Evolutionary conservation across 2,888 invertebrate species (phyloP).

Genomic region (Oscheius myriophilus): DNA sequence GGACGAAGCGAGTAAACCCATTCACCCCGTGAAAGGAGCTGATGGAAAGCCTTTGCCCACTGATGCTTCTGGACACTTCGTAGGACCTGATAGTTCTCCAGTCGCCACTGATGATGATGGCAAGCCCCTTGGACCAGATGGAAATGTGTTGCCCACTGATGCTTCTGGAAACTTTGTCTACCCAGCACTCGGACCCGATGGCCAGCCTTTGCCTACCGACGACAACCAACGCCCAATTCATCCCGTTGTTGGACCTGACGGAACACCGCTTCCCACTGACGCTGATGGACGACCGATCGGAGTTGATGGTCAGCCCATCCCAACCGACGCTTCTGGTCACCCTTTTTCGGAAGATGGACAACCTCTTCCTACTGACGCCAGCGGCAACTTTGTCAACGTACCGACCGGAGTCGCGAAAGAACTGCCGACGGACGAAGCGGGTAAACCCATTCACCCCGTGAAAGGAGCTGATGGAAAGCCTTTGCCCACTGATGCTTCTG

Average conservation of each 20-base stretch:
- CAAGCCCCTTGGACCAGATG: conserved; percentile 40
- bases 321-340: conserved; percentile 37
- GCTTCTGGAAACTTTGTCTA: conserved; percentile 57
- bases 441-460: conserved; percentile 42
- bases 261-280: conserved; percentile 36
- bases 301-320: conserved; percentile 29
- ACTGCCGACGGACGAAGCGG: conserved; percentile 39
- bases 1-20: too few species aligned
- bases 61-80: conserved; percentile 34
- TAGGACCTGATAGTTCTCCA: conserved; percentile 40
- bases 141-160: conserved; percentile 46
- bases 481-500: conserved; percentile 46
- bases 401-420: conserved; percentile 30
- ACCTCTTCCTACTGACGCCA: conserved; percentile 52
- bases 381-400: conserved; percentile 39
- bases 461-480: conserved; percentile 39
- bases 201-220: conserved; percentile 46
- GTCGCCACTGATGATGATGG: conserved; percentile 41
- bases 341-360: conserved; percentile 32
- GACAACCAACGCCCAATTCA: conserved; percentile 25
- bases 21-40: conserved; percentile 52
- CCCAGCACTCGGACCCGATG: conserved; percentile 51
- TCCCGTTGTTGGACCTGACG: conserved; percentile 42
- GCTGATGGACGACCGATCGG: conserved; percentile 44
- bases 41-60: conserved; percentile 34